These are phyloP conservation scores for Oscarella lobularis DNA, from an alignment of 37 sponge, comb jelly and placozoan genomes.

Conservation along the genomic window DNA sequence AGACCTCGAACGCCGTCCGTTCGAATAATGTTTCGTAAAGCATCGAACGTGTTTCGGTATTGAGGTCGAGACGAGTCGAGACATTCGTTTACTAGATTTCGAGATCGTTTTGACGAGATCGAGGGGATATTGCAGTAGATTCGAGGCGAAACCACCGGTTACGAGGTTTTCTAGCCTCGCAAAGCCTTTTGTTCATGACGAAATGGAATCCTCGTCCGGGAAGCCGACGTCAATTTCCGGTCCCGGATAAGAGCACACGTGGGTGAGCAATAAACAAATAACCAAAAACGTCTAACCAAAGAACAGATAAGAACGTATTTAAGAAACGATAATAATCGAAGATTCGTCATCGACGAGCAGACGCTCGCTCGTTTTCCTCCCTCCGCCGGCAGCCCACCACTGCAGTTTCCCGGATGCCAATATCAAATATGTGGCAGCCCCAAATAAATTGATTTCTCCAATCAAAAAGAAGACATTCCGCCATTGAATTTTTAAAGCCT, in stretches of 20 bases:
- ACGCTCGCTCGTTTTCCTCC: no score
- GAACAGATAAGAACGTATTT: no score
- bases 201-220: no score
- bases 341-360: no score
- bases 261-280: no score
- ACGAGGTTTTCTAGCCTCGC: conserved; percentile 50
- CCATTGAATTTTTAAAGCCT: conserved; percentile 36
- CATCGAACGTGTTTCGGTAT: conserved; percentile 47
- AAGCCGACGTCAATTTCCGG: no score
- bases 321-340: no score
- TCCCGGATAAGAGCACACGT: no score
- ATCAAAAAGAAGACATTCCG: conserved; percentile 56
- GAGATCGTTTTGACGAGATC: conserved; percentile 93
- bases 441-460: conserved; percentile 63
- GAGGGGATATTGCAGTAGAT: conserved; percentile 75
- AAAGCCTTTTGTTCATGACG: no score
- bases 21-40: conserved; percentile 27
- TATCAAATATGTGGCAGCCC: conserved; percentile 35
- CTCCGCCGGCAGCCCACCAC: conserved; percentile 52
- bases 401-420: conserved; percentile 52
- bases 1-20: conserved; percentile 41
- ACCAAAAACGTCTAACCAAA: no score
- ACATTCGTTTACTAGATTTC: no score
- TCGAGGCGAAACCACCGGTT: conserved; percentile 66
- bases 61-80: no score